Conservation (phyloP, 1,140 invertebrate genomes). For the Idris sp. region DNA sequence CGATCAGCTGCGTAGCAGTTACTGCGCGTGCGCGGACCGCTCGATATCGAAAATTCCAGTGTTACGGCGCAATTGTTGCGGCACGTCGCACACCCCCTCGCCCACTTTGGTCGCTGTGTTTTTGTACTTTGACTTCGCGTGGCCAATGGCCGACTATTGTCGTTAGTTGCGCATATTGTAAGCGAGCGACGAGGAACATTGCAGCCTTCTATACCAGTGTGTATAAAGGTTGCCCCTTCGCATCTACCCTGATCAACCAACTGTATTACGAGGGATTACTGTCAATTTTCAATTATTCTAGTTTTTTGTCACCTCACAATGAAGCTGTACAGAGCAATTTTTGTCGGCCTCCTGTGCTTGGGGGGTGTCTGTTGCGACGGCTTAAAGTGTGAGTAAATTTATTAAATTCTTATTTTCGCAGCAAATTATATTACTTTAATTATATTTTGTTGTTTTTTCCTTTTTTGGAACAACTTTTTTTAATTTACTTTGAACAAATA, state of each 20-base stretch:
- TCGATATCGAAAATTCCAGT: constrained; percentile 31
- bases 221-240: constrained; percentile 86
- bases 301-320: constrained; percentile 50
- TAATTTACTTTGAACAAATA: too few species aligned
- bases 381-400: constrained; percentile 70
- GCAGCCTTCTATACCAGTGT: constrained; percentile 91
- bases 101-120: too few species aligned
- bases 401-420: too few species aligned
- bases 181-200: constrained; percentile 41
- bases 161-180: constrained; percentile 65
- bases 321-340: constrained; percentile 54
- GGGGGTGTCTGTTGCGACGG: constrained; percentile 54
- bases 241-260: background rate
- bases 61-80: constrained; percentile 18
- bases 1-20: constrained; percentile 63
- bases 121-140: constrained; percentile 56
- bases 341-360: constrained; percentile 41
- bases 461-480: too few species aligned
- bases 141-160: constrained; percentile 67
- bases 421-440: too few species aligned
- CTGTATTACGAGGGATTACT: too few species aligned
- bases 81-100: background rate
- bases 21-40: constrained; percentile 48
- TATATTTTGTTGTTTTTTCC: too few species aligned
- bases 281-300: background rate